These are phyloP conservation scores for Rhinolophus ferrumequinum DNA, from an alignment of 2,113 vertebrate species.

Conservation along the genomic window DNA sequence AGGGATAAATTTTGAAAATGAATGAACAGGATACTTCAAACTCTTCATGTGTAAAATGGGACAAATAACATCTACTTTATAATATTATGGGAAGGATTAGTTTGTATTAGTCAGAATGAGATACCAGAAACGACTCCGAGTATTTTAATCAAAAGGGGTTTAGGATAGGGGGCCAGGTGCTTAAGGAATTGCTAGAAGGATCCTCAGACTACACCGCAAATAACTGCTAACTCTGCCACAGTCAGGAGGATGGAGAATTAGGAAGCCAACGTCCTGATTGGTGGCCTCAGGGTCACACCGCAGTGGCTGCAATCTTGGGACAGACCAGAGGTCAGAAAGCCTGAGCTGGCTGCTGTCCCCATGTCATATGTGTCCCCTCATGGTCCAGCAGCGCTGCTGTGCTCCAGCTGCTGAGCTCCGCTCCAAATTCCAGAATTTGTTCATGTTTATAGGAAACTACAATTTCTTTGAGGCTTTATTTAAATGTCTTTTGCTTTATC, in stretches of 20 bases:
- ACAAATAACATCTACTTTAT: background rate
- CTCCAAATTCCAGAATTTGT: background rate
- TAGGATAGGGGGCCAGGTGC: background rate
- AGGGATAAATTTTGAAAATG: background rate
- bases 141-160: background rate
- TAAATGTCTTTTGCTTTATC: background rate
- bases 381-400: background rate
- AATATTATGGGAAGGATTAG: background rate
- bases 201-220: background rate
- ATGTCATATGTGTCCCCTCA: too few species aligned
- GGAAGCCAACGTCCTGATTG: background rate
- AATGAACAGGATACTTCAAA: background rate
- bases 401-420: background rate
- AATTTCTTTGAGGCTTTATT: background rate
- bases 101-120: background rate
- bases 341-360: fast-evolving
- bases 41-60: background rate
- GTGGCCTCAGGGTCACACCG: background rate
- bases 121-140: background rate
- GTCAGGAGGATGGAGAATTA: background rate
- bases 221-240: background rate
- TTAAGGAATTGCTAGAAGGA: background rate
- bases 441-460: background rate
- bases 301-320: background rate
- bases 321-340: background rate